Conservation (phyloP, 2,888 invertebrate genomes). For the Gastracanthus pulcherrimus region DNA sequence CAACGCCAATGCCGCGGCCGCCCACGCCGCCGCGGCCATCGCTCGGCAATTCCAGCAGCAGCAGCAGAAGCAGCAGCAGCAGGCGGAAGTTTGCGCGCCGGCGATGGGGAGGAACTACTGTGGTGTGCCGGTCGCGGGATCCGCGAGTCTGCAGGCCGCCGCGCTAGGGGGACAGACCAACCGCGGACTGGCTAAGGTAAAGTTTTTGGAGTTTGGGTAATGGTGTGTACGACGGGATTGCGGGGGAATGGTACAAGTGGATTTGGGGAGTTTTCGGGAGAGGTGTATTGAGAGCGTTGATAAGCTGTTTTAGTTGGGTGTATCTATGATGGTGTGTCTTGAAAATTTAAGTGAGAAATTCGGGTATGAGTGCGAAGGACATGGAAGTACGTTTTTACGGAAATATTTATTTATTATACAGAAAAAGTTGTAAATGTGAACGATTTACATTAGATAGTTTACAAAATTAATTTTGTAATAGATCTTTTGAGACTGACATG, state of each 20-base stretch:
- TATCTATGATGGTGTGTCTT: too few relatives aligned
- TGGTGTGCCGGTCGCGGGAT: not conserved
- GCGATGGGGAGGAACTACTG: constrained; percentile 1
- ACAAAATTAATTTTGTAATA: too few relatives aligned
- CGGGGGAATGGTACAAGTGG: not conserved
- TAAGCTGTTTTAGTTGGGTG: too few relatives aligned
- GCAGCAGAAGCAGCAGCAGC: constrained; percentile 14
- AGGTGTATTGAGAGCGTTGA: too few relatives aligned
- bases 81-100: not conserved
- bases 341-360: too few relatives aligned
- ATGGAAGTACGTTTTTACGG: too few relatives aligned
- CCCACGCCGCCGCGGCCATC: constrained; percentile 65
- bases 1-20: constrained; percentile 61
- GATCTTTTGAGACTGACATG: too few relatives aligned
- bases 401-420: too few relatives aligned
- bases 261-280: not conserved
- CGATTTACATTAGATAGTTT: too few relatives aligned
- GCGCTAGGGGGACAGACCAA: constrained; percentile 10
- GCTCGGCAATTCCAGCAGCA: constrained; percentile 61
- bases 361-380: too few relatives aligned
- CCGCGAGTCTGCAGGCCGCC: not conserved
- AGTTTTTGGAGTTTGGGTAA: not conserved
- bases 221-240: not conserved
- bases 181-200: constrained; percentile 14
- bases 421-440: too few relatives aligned